Base-by-base conservation (phyloP, 2,888 invertebrate genomes). In the Bimastos eiseni region DNA sequence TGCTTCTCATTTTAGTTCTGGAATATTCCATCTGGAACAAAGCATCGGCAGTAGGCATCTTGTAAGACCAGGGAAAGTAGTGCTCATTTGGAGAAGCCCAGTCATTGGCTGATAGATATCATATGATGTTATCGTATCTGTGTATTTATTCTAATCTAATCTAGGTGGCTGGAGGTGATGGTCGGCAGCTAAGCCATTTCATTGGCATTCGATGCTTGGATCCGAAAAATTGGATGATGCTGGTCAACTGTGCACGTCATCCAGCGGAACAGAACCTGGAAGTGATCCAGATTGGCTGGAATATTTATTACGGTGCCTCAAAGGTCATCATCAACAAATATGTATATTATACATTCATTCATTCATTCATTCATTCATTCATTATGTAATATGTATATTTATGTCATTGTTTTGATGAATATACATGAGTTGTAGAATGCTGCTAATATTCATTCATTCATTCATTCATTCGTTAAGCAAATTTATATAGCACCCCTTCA, bases 231-330 rank as follows among this genome's bases (percentile, higher is more conserved):
- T 90, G 55, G 90, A 90, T 41, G 88, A 41, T 88, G 49, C 49
- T 36, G 36, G 88, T 88, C 49, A 49, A 33, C 90, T 88, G 89
- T n/a, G 90, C 90, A 34, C 88, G 88, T n/a, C 70, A 83, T 49
- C 44, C 34, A n/a, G 36, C 55, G 21, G 88, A 89, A 37, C 88
- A 88, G 90, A 90, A 38, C 70, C 89, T 90, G 21, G 89, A 49
- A 30, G 37, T 49, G 37, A 37, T 89, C n/a, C 91, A 91, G 83
- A 37, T 44, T 34, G 91, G 88, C 0, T 37, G 49, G 33, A 83
- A 90, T 13, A 49, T 91, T 36, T 91, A 84, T 90, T 91, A 89
- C 90, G 70, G 30, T 70, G 91, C 91, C 37, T 83, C 86, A 30
- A 90, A 89, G 89, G 91, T 91, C 89, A 41, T 89, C 36, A 34